phyloP scores from a whole-genome alignment of 2,888 invertebrate genomes.

The Athalia cordata region DNA sequence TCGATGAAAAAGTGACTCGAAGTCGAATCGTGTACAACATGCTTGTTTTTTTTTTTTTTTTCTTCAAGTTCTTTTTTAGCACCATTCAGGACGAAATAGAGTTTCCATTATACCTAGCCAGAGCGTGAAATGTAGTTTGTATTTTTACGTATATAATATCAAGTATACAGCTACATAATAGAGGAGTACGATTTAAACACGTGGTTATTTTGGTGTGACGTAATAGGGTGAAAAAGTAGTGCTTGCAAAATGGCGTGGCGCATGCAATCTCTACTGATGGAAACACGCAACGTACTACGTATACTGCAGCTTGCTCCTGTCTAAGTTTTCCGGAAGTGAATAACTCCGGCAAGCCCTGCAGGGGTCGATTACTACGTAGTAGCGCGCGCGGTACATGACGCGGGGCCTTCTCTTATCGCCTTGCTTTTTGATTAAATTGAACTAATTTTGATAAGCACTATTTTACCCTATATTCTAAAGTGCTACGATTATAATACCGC shows the following conservation, averaged over 20 bases:
- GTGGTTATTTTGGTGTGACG: slow-evolving; percentile 9
- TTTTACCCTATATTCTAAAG: too few relatives aligned
- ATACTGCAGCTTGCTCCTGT: slow-evolving; percentile 19
- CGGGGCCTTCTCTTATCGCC: not conserved
- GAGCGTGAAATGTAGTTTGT: too few relatives aligned
- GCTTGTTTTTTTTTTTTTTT: too few relatives aligned
- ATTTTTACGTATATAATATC: not conserved
- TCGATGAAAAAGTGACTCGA: not conserved
- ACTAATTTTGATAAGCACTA: not conserved
- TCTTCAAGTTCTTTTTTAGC: not conserved
- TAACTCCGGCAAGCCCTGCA: not conserved
- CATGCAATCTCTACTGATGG: slow-evolving; percentile 27
- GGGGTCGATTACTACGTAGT: slow-evolving; percentile 13
- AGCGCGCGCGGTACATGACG: not conserved
- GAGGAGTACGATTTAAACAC: too few relatives aligned
- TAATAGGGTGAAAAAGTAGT: slow-evolving; percentile 26
- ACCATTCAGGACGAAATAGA: slow-evolving; percentile 2
- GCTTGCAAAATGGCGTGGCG: slow-evolving; percentile 32
- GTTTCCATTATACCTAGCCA: not conserved
- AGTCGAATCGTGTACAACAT: not conserved
- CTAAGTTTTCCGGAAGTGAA: slow-evolving; percentile 24
- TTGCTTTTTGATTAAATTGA: not conserved
- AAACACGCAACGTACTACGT: slow-evolving; percentile 20
- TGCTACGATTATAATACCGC: too few relatives aligned
- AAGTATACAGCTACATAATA: not conserved